phyloP scores from a whole-genome alignment of 64 coral and sea anemone genomes.

The Porites australiensis region DNA sequence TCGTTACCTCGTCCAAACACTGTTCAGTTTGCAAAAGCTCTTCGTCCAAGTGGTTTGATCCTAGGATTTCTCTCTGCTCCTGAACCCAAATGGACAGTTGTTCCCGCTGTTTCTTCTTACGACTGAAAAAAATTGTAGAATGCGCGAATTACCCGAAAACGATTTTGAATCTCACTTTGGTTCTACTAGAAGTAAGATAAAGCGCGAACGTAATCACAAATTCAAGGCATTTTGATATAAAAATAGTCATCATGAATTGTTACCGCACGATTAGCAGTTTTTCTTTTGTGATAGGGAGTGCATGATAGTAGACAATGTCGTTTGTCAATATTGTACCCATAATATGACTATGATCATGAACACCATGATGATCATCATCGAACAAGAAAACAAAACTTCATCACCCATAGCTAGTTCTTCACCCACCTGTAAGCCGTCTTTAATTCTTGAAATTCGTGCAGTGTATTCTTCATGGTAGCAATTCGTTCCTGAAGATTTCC shows the following conservation, averaged over 20 bases:
- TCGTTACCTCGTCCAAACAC: conserved; percentile 26
- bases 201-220: too few species aligned
- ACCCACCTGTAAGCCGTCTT: conserved; percentile 62
- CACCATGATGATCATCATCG: too few species aligned
- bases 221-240: too few species aligned
- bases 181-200: background rate
- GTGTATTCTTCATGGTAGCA: conserved; percentile 27
- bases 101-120: conserved; percentile 45
- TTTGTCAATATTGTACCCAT: too few species aligned
- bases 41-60: conserved; percentile 7
- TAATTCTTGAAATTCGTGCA: conserved; percentile 61
- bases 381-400: too few species aligned
- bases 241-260: too few species aligned
- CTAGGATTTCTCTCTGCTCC: conserved; percentile 21
- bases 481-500: conserved; percentile 42
- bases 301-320: too few species aligned
- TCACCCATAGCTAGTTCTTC: background rate
- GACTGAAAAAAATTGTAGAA: conserved; percentile 13
- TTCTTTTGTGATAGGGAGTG: too few species aligned
- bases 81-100: conserved; percentile 37
- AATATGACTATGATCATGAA: too few species aligned
- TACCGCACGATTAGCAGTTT: too few species aligned
- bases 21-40: conserved; percentile 47
- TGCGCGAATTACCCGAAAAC: background rate
- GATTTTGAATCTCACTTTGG: background rate